Evolutionary conservation across 2,797 vertebrate species (phyloP).

Genomic region (Acridotheres tristis): DNA sequence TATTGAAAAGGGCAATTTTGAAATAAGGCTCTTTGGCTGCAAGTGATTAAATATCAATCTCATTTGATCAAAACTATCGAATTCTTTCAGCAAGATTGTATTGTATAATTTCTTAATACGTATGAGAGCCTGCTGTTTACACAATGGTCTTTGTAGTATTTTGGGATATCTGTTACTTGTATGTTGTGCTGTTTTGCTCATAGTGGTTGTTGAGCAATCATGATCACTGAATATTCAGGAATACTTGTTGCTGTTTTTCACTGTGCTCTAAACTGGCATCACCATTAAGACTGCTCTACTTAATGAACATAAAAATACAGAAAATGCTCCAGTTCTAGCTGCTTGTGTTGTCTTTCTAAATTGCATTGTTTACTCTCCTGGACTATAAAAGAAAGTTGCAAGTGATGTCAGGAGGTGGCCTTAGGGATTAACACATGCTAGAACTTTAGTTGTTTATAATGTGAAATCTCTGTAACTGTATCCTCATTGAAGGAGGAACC

Average conservation of each 20-base stretch:
- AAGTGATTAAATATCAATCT: slow-evolving; percentile 31
- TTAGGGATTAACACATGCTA: neutral
- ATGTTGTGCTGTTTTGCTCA: neutral
- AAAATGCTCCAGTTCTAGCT: neutral
- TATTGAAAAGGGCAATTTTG: slow-evolving; percentile 25
- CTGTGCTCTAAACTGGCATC: neutral
- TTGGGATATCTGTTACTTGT: neutral
- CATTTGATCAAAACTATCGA: neutral
- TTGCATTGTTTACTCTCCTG: neutral
- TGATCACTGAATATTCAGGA: neutral
- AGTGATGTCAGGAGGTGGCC: neutral
- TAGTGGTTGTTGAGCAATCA: neutral
- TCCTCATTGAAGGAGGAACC: neutral
- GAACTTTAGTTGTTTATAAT: neutral
- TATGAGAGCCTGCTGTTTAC: neutral
- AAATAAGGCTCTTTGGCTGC: slow-evolving; percentile 2
- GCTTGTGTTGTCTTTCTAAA: neutral
- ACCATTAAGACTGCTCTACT: neutral
- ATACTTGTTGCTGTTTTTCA: neutral
- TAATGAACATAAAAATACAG: neutral
- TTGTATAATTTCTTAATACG: neutral
- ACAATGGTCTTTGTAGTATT: neutral
- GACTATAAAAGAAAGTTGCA: neutral
- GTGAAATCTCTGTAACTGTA: neutral
- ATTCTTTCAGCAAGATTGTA: neutral